Evolutionary conservation across 2,797 vertebrate genomes (phyloP), one percentile per base, ranked within the genome.

Genomic region (Sphenopsis melanotis): DNA sequence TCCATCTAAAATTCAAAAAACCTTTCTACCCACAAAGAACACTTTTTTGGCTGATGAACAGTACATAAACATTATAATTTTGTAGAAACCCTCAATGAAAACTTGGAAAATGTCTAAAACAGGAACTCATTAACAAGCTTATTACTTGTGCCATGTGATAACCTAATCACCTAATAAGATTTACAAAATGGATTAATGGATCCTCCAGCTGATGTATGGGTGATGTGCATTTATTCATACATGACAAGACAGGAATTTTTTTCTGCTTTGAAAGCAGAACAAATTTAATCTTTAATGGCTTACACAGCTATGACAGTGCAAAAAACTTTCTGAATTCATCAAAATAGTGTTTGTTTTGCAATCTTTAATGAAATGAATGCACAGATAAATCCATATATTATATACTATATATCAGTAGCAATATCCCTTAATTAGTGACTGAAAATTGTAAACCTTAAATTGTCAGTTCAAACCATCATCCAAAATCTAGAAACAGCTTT

Each of bases 151-250:
- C 71, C 86, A 89, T 15, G 71, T 68, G 83, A 93, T 64, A 91
- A 89, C 13, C 34, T 94, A 89, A 96, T 86, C 80, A 89, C 44
- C 76, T 92, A 96, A 95, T n/a, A 60, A 59, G 93, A 90, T 95
- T 94, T 92, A 75, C 39, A 61, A 42, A 83, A 84, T 49, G 59
- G 64, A 95, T 76, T 94, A 86, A 86, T 36, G 63, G 79, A 69
- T 85, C 60, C 34, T 82, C 24, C 79, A 82, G 30, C 34, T 65
- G 49, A 89, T 47, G 44, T 41, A 61, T 63, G 52, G 50, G 23
- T 79, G 59, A 84, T 49, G 53, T 32, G 49, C 57, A 63, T 49
- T 87, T 85, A 92, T 74, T 89, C 44, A 65, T 59, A 64, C 5
- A 39, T 9, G n/a, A 87, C 12, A 42, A 22, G 20, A 53, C 11